Conservation (phyloP, 2,888 invertebrate species). For the Drosophila tanythrix region DNA sequence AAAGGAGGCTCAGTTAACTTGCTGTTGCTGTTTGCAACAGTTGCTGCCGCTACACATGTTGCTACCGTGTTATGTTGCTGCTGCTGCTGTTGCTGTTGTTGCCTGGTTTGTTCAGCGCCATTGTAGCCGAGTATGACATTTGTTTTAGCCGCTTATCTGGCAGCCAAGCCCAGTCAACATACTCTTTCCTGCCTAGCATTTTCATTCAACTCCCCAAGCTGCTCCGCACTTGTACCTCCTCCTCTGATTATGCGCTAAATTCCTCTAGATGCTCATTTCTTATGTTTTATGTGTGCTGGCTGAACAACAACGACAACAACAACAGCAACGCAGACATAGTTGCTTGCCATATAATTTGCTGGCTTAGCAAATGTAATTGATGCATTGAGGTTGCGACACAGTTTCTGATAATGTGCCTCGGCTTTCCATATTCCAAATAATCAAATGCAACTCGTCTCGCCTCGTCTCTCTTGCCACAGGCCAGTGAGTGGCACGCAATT, state of each 20-base stretch:
- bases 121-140: slow-evolving; percentile 69
- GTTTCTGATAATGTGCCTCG: slow-evolving; percentile 63
- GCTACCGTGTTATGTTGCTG: slow-evolving; percentile 67
- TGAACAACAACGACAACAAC: neutral
- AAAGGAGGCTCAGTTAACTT: slow-evolving; percentile 12
- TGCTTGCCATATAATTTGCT: slow-evolving; percentile 67
- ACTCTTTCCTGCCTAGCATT: slow-evolving; percentile 33
- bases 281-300: slow-evolving; percentile 45
- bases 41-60: slow-evolving; percentile 66
- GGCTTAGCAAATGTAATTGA: slow-evolving; percentile 70
- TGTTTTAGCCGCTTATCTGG: slow-evolving; percentile 76
- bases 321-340: slow-evolving; percentile 7
- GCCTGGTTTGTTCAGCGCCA: slow-evolving; percentile 30
- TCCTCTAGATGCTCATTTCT: slow-evolving; percentile 72
- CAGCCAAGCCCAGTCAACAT: slow-evolving; percentile 48
- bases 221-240: neutral
- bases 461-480: slow-evolving; percentile 5
- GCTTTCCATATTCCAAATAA: slow-evolving; percentile 52
- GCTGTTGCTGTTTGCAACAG: slow-evolving; percentile 16
- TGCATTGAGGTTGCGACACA: slow-evolving; percentile 75
- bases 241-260: slow-evolving; percentile 75
- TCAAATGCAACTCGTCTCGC: slow-evolving; percentile 26
- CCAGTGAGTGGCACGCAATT: slow-evolving; percentile 31
- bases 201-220: slow-evolving; percentile 33
- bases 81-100: slow-evolving; percentile 20